These are phyloP conservation scores for Drosophila pseudotalamancana DNA, from an alignment of 2,888 invertebrate genomes.

Conservation along the genomic window DNA sequence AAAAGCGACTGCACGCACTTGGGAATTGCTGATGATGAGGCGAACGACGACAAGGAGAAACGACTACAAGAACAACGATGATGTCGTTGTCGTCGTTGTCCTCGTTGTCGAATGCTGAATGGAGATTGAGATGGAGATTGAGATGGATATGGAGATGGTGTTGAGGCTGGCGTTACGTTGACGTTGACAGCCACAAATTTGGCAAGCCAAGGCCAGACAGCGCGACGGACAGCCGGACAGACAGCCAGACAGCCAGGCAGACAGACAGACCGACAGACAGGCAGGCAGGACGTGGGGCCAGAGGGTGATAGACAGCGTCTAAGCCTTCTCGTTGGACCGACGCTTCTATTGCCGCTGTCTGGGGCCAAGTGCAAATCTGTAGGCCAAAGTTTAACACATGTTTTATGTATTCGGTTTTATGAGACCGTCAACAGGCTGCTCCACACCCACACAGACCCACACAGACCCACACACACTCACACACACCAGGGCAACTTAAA, in stretches of 20 bases:
- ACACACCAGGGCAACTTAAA: background rate
- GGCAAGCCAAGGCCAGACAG: conserved; percentile 53
- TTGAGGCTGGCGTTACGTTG: conserved; percentile 35
- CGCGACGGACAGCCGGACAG: conserved; percentile 23
- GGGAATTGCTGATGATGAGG: conserved; percentile 58
- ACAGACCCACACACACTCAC: background rate
- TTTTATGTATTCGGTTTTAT: conserved; percentile 56
- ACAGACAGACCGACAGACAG: background rate
- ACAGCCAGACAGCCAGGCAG: background rate
- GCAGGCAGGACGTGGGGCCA: too few relatives aligned
- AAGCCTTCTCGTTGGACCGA: conserved; percentile 35
- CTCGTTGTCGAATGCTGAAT: conserved; percentile 8
- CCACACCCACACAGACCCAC: background rate
- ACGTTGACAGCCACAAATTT: conserved; percentile 72
- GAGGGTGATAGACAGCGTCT: conserved; percentile 25
- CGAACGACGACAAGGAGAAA: conserved; percentile 14
- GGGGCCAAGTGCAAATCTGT: conserved; percentile 51
- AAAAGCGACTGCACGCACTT: conserved; percentile 55
- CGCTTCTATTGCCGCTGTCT: conserved; percentile 32
- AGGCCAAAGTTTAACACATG: conserved; percentile 53
- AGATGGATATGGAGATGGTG: conserved; percentile 15
- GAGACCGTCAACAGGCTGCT: conserved; percentile 50
- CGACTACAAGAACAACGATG: conserved; percentile 36
- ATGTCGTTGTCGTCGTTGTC: conserved; percentile 37
- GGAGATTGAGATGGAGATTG: conserved; percentile 8